Base-by-base conservation (phyloP, 2,888 invertebrate species). In the Philereme vetulata region DNA sequence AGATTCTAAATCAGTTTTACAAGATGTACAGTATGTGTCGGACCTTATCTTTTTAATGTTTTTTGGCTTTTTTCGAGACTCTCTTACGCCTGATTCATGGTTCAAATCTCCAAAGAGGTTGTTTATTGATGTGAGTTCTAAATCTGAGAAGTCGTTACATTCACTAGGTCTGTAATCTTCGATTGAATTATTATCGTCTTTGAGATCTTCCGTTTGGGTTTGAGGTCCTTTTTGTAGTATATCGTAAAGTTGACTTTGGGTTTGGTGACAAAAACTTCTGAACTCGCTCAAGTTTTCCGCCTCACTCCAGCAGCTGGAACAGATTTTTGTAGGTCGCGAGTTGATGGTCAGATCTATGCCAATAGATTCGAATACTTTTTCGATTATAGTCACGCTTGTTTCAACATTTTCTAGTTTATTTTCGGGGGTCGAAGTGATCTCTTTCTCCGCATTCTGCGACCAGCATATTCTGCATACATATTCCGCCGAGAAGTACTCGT, bases 401-500 rank as follows among this genome's bases (percentile, higher is more conserved):
- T 66, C 49, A 1, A 49, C 36, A 44, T 66, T 63, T 64, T 71
- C 69, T 9, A 62, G 53, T 5, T 57, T 54, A 64, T 71, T 69
- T 21, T 21, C 21, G 21, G 21, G 21, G 21, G 21, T 21, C 3
- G 64, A 55, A 5, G 72, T 62, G 49, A 84, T 64, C 62, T 81
- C 80, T 35, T 52, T 74, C 6, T 68, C 67, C 3, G 81, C 83
- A 52, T 85, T 76, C 64, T 67, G 77, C 40, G 68, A 73, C 87
- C 88, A 90, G 65, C 91, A 91, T 5, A 90, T 66, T 64, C 90
- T 75, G 57, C 91, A 91, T 0, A 90, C 77, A 50, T 87, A 61
- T 40, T 70, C 78, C 6, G 84, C 78, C 45, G 78, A 70, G 62
- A 90, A 88, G 67, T 88, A 90, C 60, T 90, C 84, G 50, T 76